These are phyloP conservation scores for Pteronura brasiliensis DNA, from an alignment of 2,113 vertebrate species.

Conservation along the genomic window DNA sequence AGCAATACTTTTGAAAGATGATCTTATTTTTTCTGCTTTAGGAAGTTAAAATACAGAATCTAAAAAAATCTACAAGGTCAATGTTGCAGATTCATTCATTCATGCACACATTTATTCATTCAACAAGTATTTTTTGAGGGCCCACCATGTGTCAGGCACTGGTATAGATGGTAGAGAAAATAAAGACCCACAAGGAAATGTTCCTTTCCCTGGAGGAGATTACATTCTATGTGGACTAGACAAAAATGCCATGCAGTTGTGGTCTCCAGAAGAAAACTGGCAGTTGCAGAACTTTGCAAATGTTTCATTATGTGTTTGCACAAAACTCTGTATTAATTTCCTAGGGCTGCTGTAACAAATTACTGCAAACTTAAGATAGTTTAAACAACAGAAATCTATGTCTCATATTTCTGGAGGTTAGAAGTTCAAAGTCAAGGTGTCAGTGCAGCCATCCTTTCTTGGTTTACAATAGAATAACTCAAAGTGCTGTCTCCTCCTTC, in stretches of 20 bases:
- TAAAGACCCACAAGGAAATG: background rate
- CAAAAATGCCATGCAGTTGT: background rate
- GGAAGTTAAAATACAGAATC: background rate
- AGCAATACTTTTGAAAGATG: background rate
- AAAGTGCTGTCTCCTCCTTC: background rate
- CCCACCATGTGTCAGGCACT: background rate
- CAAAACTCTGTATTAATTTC: background rate
- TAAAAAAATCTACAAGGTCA: background rate
- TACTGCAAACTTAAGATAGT: background rate
- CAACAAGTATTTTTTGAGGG: background rate
- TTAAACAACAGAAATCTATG: background rate
- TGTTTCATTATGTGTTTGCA: background rate
- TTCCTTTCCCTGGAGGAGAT: background rate
- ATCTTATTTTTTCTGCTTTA: background rate
- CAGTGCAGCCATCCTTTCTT: background rate
- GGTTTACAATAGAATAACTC: background rate
- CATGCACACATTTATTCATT: background rate
- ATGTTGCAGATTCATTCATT: background rate
- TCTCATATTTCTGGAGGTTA: background rate
- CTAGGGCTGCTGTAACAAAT: background rate
- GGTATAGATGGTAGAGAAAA: background rate
- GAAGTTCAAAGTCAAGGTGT: background rate
- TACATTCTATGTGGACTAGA: background rate
- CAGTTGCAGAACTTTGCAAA: background rate
- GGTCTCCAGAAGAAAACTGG: background rate